Evolutionary conservation across 2,888 invertebrate genomes (phyloP).

Genomic region (Agrochola macilenta): DNA sequence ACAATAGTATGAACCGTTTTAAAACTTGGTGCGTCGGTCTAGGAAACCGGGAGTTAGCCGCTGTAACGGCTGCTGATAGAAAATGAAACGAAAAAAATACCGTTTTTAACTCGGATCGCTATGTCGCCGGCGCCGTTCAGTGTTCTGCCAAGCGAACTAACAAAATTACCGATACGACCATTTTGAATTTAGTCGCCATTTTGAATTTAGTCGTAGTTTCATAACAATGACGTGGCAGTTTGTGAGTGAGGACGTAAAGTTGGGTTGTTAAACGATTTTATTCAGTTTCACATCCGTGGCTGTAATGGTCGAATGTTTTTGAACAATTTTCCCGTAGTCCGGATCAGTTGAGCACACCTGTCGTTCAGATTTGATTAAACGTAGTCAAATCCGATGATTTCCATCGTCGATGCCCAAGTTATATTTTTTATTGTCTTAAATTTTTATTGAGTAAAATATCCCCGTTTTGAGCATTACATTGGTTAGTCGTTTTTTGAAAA

Average conservation of each 20-base stretch:
- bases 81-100: constrained; percentile 21
- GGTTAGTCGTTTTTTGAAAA: no score
- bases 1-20: constrained; percentile 1
- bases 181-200: constrained; percentile 39
- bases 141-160: constrained; percentile 25
- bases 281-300: neutral
- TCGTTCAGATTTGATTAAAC: neutral
- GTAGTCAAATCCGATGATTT: neutral
- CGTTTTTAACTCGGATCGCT: constrained; percentile 10
- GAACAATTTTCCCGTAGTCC: neutral
- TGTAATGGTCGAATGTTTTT: neutral
- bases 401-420: no score
- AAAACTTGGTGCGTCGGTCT: constrained; percentile 20
- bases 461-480: neutral
- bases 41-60: constrained; percentile 6
- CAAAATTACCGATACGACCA: constrained; percentile 33
- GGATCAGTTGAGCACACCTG: neutral
- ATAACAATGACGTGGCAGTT: constrained; percentile 3
- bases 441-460: neutral
- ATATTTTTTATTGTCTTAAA: neutral
- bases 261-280: constrained; percentile 6
- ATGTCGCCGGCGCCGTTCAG: constrained; percentile 11
- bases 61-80: constrained; percentile 7
- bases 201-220: constrained; percentile 16
- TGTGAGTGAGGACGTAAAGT: constrained; percentile 15